Conservation (phyloP, 1,140 invertebrate genomes). For the Solenopsis fugax region DNA sequence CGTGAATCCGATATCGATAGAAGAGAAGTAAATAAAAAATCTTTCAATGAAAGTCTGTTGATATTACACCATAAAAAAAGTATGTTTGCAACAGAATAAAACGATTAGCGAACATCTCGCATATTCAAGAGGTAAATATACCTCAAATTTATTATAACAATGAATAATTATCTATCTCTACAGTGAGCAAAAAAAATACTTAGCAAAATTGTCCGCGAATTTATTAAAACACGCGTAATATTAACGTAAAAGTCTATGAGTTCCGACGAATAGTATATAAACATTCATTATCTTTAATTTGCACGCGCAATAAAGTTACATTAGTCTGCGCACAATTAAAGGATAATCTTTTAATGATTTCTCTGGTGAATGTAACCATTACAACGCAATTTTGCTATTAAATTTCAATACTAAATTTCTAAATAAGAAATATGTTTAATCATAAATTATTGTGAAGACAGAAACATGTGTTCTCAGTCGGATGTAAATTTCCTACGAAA, state of each 20-base stretch:
- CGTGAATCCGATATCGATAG: neutral
- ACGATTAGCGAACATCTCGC: neutral
- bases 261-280: neutral
- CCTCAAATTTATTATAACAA: neutral
- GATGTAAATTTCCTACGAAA: conserved; percentile 22
- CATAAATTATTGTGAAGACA: conserved; percentile 13
- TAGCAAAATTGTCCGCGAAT: conserved; percentile 8
- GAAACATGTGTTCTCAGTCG: neutral
- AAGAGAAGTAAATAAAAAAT: neutral
- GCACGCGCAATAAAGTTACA: conserved; percentile 32
- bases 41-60: conserved; percentile 11
- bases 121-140: conserved; percentile 28
- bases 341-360: conserved; percentile 49
- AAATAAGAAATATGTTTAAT: neutral
- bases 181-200: neutral
- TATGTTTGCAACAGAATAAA: neutral
- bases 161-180: neutral
- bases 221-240: neutral
- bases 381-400: neutral
- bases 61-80: conserved; percentile 7
- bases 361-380: neutral
- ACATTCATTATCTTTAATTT: conserved; percentile 53
- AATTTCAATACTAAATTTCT: conserved; percentile 22
- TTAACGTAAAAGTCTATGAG: conserved; percentile 38
- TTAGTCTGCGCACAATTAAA: conserved; percentile 9